These are phyloP conservation scores for Drosophila mauritiana DNA, from an alignment of 1,140 invertebrate species.

Conservation along the genomic window DNA sequence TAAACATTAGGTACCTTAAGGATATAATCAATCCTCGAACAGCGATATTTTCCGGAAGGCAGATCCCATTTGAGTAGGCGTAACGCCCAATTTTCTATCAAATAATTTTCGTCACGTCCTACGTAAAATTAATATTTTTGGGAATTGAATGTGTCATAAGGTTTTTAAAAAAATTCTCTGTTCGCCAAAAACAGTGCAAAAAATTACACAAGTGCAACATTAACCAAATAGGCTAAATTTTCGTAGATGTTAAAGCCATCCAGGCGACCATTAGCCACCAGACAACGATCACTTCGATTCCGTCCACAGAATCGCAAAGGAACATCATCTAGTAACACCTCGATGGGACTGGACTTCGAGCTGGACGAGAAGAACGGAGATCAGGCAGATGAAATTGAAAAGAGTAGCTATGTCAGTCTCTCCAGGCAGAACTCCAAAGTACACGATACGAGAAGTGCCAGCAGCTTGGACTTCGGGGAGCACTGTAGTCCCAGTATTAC, in stretches of 20 bases:
- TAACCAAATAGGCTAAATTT: conserved; percentile 52
- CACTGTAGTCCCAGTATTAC: conserved; percentile 3
- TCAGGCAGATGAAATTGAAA: conserved; percentile 9
- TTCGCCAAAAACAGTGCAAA: conserved; percentile 53
- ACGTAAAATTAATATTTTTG: conserved; percentile 41
- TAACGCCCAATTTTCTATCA: conserved; percentile 11
- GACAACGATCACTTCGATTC: conserved; percentile 9
- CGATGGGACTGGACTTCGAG: conserved; percentile 55
- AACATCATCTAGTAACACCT: background rate
- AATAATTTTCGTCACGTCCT: conserved; percentile 42
- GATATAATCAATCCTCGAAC: background rate
- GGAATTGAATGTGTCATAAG: conserved; percentile 49
- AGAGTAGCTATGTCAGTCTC: conserved; percentile 42
- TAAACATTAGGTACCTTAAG: no score
- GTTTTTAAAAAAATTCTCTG: conserved; percentile 76
- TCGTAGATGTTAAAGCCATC: conserved; percentile 51
- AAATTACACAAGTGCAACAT: conserved; percentile 42
- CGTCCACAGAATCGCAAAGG: background rate
- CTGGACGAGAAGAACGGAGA: conserved; percentile 10
- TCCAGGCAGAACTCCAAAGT: conserved; percentile 1
- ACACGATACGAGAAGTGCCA: background rate
- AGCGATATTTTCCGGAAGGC: background rate
- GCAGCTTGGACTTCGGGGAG: conserved; percentile 2
- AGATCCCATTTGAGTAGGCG: conserved; percentile 11
- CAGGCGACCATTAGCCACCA: conserved; percentile 10